Base-by-base conservation (phyloP, 2,888 invertebrate species). In the Strigamia transsilvanica region DNA sequence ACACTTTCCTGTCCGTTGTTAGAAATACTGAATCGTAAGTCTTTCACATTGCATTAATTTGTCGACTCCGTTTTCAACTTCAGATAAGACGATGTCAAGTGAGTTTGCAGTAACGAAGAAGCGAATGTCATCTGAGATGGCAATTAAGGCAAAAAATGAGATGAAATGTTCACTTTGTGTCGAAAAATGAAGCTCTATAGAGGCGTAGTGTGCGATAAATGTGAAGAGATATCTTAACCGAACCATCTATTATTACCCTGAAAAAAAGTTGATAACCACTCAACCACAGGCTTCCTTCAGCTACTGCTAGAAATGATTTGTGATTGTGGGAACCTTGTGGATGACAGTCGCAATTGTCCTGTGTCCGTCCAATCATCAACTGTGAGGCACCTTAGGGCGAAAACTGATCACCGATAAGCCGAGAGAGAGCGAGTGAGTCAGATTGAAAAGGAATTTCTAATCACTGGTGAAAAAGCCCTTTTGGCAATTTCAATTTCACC, bases 321-420 rank as follows among this genome's bases (percentile, higher is more conserved):
- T 73, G 73, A 73, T 73, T 73, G 73, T 73, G 73, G 73, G 32
- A 4, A 73, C 73, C 73, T 73, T 73, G 73, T 15, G 32, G 73
- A 73, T 73, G 73, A 32, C 73, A 73, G 73, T 32, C 32, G 15
- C 12, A 73, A 73, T 73, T 73, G 73, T 73, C 27, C 73, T 32
- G 73, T 27, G 73, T 73, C 73, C 73, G 73, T 73, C 73, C 73
- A 73, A 73, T 73, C 73, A 73, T 32, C 73, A 73, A 73, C 27
- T 27, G 5, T 12, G 12, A 73, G 73, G 32, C 73, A 32, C 73
- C 73, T 13, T n/a, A 9, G 73, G 51, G 73, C 12, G 27, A 73
- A n/a, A 27, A 73, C 73, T 73, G 73, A 73, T 73, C 73, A 73
- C 73, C 32, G 73, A 73, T 73, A 73, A 73, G 27, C 73, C 73